Evolutionary conservation across 2,888 invertebrate species (phyloP).

Genomic region (Sthenelais limicola): DNA sequence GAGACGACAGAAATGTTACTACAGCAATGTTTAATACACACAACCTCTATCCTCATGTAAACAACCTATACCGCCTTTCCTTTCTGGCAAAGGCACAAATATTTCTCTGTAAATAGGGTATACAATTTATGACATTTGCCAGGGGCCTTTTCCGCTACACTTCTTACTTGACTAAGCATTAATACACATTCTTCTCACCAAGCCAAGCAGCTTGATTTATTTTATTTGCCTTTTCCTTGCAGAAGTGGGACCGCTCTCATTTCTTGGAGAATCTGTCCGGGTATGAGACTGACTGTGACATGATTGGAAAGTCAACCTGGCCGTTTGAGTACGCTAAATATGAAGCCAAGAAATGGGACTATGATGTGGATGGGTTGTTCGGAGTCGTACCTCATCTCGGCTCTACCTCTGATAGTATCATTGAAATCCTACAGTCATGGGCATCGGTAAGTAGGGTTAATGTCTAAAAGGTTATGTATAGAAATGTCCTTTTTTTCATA

Average conservation of each 20-base stretch:
- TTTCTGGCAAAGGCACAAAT: too few species aligned
- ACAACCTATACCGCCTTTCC: too few species aligned
- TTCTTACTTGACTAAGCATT: too few species aligned
- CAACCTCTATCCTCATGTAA: too few species aligned
- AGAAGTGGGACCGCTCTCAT: conserved; percentile 50
- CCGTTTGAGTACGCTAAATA: conserved; percentile 35
- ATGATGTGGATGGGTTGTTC: conserved; percentile 38
- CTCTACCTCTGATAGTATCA: conserved; percentile 45
- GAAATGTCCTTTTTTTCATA: too few species aligned
- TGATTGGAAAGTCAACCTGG: conserved; percentile 46
- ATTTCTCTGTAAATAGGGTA: too few species aligned
- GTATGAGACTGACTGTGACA: conserved; percentile 46
- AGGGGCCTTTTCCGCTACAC: too few species aligned
- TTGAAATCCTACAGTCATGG: conserved; percentile 38
- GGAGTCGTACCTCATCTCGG: conserved; percentile 42
- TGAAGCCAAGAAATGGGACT: conserved; percentile 21
- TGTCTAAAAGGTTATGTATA: too few species aligned
- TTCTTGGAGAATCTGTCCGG: conserved; percentile 53
- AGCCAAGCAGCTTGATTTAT: background rate
- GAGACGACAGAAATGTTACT: too few species aligned
- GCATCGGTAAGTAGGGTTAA: conserved; percentile 31
- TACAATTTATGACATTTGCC: too few species aligned
- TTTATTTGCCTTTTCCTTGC: conserved; percentile 11
- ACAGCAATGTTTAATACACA: too few species aligned
- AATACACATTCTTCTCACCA: too few species aligned